Evolutionary conservation across 2,888 invertebrate species (phyloP).

Genomic region (Cantharis rustica): DNA sequence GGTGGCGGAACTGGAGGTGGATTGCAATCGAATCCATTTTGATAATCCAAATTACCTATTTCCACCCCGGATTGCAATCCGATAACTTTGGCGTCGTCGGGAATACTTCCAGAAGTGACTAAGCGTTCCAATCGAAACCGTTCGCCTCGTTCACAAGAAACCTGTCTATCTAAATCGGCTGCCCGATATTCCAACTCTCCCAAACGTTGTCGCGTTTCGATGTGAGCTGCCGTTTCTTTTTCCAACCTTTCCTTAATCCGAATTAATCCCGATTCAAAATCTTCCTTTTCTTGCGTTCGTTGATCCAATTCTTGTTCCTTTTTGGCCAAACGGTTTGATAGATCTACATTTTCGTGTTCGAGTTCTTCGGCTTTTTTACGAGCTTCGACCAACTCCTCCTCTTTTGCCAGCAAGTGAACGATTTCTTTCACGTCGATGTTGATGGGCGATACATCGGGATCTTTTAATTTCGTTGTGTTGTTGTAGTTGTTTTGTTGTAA

Average conservation of each 20-base stretch:
- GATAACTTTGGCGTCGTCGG: constrained; percentile 88
- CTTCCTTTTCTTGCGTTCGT: constrained; percentile 89
- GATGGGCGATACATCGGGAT: constrained; percentile 85
- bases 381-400: constrained; percentile 88
- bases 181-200: constrained; percentile 63
- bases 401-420: constrained; percentile 88
- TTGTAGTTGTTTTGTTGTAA: constrained; percentile 68
- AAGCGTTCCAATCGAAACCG: constrained; percentile 81
- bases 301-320: constrained; percentile 93
- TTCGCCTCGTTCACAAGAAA: constrained; percentile 80
- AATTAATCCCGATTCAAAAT: constrained; percentile 80
- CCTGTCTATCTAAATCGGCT: constrained; percentile 60
- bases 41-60: constrained; percentile 38
- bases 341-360: constrained; percentile 86
- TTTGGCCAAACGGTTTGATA: constrained; percentile 84
- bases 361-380: constrained; percentile 84
- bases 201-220: constrained; percentile 81
- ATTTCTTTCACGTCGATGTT: constrained; percentile 91
- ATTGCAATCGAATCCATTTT: constrained; percentile 31
- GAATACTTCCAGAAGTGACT: constrained; percentile 88
- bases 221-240: constrained; percentile 84
- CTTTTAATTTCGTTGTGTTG: constrained; percentile 52
- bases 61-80: constrained; percentile 51
- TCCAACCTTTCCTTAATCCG: constrained; percentile 87
- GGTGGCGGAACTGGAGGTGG: constrained; percentile 53